Evolutionary conservation across 2,797 vertebrate genomes (phyloP).

Genomic region (Muraenolepis orangiensis): DNA sequence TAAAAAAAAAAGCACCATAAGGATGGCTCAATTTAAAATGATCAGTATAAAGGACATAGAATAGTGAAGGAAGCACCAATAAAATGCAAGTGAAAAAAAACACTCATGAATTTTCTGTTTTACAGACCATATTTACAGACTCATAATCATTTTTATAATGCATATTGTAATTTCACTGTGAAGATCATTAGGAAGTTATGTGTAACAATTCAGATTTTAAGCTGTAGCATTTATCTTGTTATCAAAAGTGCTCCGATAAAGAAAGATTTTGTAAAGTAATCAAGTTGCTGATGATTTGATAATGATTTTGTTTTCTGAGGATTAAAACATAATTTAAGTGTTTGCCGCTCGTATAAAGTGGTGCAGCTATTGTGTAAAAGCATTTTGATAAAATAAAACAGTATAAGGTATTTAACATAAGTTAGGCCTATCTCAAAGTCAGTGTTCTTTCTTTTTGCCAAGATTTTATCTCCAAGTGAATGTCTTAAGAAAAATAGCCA

Average conservation of each 20-base stretch:
- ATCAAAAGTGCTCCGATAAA: slow-evolving; percentile 86
- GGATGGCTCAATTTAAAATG: slow-evolving; percentile 61
- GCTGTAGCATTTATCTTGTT: slow-evolving; percentile 71
- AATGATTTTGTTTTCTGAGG: slow-evolving; percentile 59
- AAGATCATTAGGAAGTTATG: slow-evolving; percentile 54
- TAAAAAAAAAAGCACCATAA: slow-evolving; percentile 69
- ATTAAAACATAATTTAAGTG: slow-evolving; percentile 44
- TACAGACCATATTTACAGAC: slow-evolving; percentile 35
- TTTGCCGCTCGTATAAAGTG: slow-evolving; percentile 57
- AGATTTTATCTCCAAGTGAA: slow-evolving; percentile 59
- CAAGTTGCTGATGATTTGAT: slow-evolving; percentile 68
- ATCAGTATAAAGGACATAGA: slow-evolving; percentile 71
- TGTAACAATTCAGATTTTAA: slow-evolving; percentile 67
- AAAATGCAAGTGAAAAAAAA: slow-evolving; percentile 64
- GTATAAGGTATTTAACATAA: slow-evolving; percentile 86
- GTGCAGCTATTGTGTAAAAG: slow-evolving; percentile 70
- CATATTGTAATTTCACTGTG: background rate
- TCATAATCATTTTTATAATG: slow-evolving; percentile 1
- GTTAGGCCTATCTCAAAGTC: slow-evolving; percentile 81
- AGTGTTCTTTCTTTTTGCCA: slow-evolving; percentile 83
- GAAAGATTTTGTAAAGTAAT: slow-evolving; percentile 69
- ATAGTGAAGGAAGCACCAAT: slow-evolving; percentile 82
- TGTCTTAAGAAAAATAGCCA: slow-evolving; percentile 64
- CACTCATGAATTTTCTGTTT: slow-evolving; percentile 73
- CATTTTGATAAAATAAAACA: slow-evolving; percentile 74